Evolutionary conservation across 2,888 invertebrate species (phyloP), one percentile per base, ranked within the genome.

Genomic region (Chromoteleia sp.): DNA sequence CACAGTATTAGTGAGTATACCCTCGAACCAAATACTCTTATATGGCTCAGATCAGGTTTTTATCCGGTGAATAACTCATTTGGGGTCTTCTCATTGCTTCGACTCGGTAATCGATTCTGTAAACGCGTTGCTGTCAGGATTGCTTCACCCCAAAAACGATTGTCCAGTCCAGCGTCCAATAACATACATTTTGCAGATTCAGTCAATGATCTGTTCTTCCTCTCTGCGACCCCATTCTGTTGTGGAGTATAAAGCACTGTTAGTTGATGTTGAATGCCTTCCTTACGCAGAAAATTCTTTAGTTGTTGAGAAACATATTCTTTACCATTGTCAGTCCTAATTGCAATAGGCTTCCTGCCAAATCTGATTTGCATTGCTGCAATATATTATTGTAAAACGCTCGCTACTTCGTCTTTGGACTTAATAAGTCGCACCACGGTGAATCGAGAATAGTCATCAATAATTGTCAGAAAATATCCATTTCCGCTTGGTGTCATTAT

Each of bases 381-480:
- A 1, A 85, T 25, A 43, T 58, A 85, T 0, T 84, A n/a, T n/a
- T n/a, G n/a, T n/a, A n/a, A n/a, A n/a, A n/a, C n/a, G n/a, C n/a
- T n/a, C n/a, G 36, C 10, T 0, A 50, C 77, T 29, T 85, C 75
- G 33, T 63, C 54, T 17, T 85, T 84, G n/a, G 50, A 7, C 7
- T 52, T 56, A 5, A 85, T 0, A 6, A 84, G 41, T 54, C 79
- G 58, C 0, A 85, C 54, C 1, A 19, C 33, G 0, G 81, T 70
- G 17, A 73, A 83, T 2, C 83, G 33, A 1, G 77, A 82, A 19
- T 70, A 59, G 14, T 83, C 84, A 39, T 85, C 84, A 2, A 83
- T 85, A 0, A 85, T 61, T 0, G 83, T 83, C 8, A 85, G 19
- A 21, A 82, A 63, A 54, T 86, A 85, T 50, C 81, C 73, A 45